These are phyloP conservation scores for Pyrgilauda ruficollis DNA, from an alignment of 2,113 vertebrate species.

Conservation along the genomic window DNA sequence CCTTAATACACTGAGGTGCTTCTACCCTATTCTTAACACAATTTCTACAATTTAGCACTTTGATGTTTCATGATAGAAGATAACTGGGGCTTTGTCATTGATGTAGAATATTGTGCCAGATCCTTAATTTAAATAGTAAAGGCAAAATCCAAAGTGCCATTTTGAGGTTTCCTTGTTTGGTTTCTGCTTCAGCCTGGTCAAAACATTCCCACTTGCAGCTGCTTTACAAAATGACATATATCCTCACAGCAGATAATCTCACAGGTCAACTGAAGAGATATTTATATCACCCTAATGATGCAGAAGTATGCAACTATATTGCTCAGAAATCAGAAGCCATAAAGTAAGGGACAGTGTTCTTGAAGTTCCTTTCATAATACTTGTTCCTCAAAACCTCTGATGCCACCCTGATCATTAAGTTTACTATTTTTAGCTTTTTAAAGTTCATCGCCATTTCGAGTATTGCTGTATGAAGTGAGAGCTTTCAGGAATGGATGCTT, in stretches of 20 bases:
- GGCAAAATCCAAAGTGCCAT: not conserved
- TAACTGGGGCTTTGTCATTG: not conserved
- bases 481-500: not conserved
- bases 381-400: not conserved
- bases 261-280: not conserved
- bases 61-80: not conserved
- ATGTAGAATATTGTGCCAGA: not conserved
- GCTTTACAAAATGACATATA: not conserved
- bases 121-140: not conserved
- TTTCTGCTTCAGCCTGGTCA: not conserved
- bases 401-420: not conserved
- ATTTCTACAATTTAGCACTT: not conserved
- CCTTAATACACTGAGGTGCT: not conserved
- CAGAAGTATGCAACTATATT: not conserved
- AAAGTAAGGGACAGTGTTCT: not conserved
- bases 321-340: not conserved
- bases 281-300: conserved; percentile 9
- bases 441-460: accelerated
- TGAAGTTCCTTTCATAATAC: not conserved
- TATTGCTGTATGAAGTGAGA: not conserved
- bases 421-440: not conserved
- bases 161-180: not conserved
- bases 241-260: not conserved
- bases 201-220: not conserved
- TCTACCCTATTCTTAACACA: not conserved